Base-by-base conservation (phyloP, 2,888 invertebrate species). In the Aproaerema taeniolella region DNA sequence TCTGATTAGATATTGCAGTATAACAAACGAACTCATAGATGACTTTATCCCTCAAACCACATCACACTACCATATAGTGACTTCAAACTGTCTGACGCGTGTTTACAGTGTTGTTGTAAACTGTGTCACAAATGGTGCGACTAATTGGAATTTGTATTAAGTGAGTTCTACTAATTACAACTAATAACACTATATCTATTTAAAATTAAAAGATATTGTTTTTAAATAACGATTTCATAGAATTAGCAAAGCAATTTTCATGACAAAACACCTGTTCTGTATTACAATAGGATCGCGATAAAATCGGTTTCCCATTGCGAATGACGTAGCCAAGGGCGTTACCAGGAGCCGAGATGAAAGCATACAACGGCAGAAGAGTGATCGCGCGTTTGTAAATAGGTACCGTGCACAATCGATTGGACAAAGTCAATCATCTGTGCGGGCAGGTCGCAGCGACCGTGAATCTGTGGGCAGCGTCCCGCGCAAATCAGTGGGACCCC, bases 381-480 rank as follows among this genome's bases (percentile, higher is more conserved):
- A 67, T 60, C 54, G 61, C 59, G 62, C 63, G 65, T 63, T 65
- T 67, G 67, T 69, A 65, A 72, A 74, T 76, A 70, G 73, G 67
- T 63, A 65, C 67, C 49, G 62, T 53, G 43, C 54, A 69, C 69
- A 73, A 77, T 81, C 83, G 79, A 82, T 82, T 80, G 80, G 80
- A 71, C 74, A 74, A 63, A 81, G 75, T 80, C 73, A 79, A 82
- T 83, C 81, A 78, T 78, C 63, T 68, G 72, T 63, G 67, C 62
- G 58, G 66, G 59, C 73, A 73, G 77, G 76, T 79, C 77, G 75
- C 62, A 47, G 67, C 79, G 83, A 80, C 85, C 86, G 83, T 86
- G 85, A 85, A 82, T 78, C 66, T 67, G 62, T 44, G n/a, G 49
- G 40, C 46, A 55, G 59, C 63, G 59, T 67, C 73, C 73, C 66